Percentiles rank a stretch among this genome's conserved stretches.
Evolutionary conservation across 2,888 invertebrate genomes (phyloP).

Genomic region (Tetheella fluctuosa): DNA sequence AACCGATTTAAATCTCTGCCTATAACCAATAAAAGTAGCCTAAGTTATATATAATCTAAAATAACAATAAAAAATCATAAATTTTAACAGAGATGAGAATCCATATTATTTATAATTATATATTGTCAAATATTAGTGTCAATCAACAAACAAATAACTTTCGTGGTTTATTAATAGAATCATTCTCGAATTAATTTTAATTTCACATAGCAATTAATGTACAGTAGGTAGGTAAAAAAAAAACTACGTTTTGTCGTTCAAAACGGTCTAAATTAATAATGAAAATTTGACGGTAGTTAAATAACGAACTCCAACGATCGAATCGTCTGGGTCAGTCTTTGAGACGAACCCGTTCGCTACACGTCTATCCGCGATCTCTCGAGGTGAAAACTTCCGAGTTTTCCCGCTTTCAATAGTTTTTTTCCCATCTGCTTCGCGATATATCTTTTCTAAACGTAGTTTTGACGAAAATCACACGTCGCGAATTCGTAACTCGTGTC

Average conservation of each 20-base stretch:
- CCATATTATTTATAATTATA: no score
- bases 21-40: no score
- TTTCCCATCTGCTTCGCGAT: slow-evolving; percentile 30
- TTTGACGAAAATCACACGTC: slow-evolving; percentile 22
- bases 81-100: no score
- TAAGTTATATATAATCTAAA: no score
- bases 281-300: slow-evolving; percentile 51
- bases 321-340: slow-evolving; percentile 54
- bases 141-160: neutral
- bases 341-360: slow-evolving; percentile 59
- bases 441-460: slow-evolving; percentile 33
- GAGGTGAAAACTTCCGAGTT: slow-evolving; percentile 39
- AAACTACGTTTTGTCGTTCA: neutral
- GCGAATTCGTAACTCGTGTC: slow-evolving; percentile 27
- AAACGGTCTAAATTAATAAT: slow-evolving; percentile 16
- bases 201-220: neutral
- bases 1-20: no score
- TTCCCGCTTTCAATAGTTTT: slow-evolving; percentile 24
- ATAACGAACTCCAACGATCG: slow-evolving; percentile 21
- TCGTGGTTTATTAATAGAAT: neutral
- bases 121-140: no score
- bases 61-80: no score
- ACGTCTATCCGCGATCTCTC: slow-evolving; percentile 46
- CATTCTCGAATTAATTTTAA: slow-evolving; percentile 2
- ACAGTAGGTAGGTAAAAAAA: slow-evolving; percentile 5